Percentiles rank a stretch among this genome's conserved stretches.
Conservation (phyloP, 2,797 vertebrate genomes). For the Leptodactylus fallax region DNA sequence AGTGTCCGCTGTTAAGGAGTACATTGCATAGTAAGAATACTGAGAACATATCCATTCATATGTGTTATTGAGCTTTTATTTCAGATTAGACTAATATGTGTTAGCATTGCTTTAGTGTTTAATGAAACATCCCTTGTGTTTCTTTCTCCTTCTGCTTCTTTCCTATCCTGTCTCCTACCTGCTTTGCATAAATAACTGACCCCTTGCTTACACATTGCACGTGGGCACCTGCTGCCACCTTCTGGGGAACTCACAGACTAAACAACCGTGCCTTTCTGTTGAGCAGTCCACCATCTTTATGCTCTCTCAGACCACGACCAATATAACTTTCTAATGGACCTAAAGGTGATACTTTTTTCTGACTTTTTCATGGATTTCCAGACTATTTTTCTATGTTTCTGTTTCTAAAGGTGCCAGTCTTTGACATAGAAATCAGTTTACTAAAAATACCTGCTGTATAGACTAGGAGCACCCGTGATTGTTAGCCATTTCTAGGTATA, state of each 20-base stretch:
- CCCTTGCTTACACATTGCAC: conserved; percentile 75
- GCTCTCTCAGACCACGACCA: conserved; percentile 98
- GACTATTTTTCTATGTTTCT: conserved; percentile 25
- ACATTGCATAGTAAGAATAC: background rate
- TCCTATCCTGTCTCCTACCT: conserved; percentile 72
- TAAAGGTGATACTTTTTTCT: conserved; percentile 85
- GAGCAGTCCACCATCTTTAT: conserved; percentile 99
- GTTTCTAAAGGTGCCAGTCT: background rate
- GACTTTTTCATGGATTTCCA: conserved; percentile 71
- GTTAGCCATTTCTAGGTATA: background rate
- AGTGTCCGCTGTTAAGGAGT: background rate
- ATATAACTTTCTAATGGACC: conserved; percentile 94
- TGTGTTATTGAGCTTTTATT: conserved; percentile 52
- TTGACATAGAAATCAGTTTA: background rate
- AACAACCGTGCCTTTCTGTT: conserved; percentile 91
- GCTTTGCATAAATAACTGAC: conserved; percentile 77
- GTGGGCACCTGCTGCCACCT: conserved; percentile 76
- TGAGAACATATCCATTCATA: background rate
- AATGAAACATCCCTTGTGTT: conserved; percentile 77
- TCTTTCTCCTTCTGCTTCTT: conserved; percentile 70
- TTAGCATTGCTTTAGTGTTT: conserved; percentile 69
- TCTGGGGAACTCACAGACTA: conserved; percentile 82
- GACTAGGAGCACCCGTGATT: too few relatives aligned
- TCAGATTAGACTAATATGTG: conserved; percentile 49
- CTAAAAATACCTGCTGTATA: background rate